Percentiles rank a stretch among this genome's conserved stretches.
These are phyloP conservation scores for Eulithis testata DNA, from an alignment of 2,888 invertebrate genomes.

Conservation along the genomic window DNA sequence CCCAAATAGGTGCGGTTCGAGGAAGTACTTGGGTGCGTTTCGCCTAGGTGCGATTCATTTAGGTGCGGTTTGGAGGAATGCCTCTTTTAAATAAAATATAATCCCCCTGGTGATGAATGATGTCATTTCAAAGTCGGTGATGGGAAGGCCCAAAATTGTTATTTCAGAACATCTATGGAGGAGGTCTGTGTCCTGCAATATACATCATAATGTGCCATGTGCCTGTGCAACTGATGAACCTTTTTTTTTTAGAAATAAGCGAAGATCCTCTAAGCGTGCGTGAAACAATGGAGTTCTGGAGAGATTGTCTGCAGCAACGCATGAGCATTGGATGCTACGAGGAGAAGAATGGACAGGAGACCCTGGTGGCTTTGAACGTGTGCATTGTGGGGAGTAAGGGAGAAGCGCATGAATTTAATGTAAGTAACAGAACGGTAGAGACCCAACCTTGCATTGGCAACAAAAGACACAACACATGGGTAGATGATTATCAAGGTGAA, in stretches of 20 bases:
- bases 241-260: slow-evolving; percentile 48
- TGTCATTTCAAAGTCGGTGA: too few relatives aligned
- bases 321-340: slow-evolving; percentile 67
- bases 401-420: slow-evolving; percentile 45
- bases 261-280: slow-evolving; percentile 55
- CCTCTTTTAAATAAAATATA: slow-evolving; percentile 39
- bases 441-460: background rate
- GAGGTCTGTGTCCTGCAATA: too few relatives aligned
- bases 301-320: slow-evolving; percentile 48
- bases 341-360: slow-evolving; percentile 52
- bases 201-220: background rate
- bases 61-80: too few relatives aligned
- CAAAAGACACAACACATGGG: too few relatives aligned
- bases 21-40: too few relatives aligned
- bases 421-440: slow-evolving; percentile 30
- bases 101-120: too few relatives aligned
- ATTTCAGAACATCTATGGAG: too few relatives aligned
- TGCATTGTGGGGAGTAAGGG: slow-evolving; percentile 52
- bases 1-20: too few relatives aligned
- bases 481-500: too few relatives aligned
- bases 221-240: too few relatives aligned
- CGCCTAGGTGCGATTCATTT: too few relatives aligned
- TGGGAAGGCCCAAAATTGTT: too few relatives aligned
- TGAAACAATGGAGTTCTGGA: slow-evolving; percentile 57
- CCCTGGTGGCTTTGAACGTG: slow-evolving; percentile 62